Evolutionary conservation across 2,113 vertebrate species (phyloP).

Genomic region (Gorsachius goisagi): DNA sequence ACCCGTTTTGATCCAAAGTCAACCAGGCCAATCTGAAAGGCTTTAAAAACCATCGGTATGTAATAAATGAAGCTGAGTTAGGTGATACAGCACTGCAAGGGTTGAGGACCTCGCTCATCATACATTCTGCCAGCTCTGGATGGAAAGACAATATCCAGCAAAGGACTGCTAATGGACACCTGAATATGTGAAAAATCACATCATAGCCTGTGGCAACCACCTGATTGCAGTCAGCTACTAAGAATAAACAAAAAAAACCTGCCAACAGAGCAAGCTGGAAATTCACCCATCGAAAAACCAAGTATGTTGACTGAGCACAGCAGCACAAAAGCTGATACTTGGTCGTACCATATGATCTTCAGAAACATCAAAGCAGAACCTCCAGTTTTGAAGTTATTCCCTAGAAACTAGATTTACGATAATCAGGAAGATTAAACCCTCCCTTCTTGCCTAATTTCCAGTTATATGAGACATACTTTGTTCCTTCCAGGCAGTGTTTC

Average conservation of each 20-base stretch:
- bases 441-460: not conserved
- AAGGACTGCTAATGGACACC: not conserved
- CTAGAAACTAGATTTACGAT: not conserved
- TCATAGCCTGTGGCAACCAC: not conserved
- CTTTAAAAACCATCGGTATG: not conserved
- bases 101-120: not conserved
- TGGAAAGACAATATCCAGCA: not conserved
- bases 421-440: not conserved
- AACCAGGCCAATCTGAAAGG: not conserved
- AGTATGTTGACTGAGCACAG: not conserved
- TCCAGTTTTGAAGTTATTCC: not conserved
- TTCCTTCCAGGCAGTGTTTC: not conserved
- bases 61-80: not conserved
- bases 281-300: not conserved
- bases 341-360: not conserved
- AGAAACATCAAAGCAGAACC: not conserved
- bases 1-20: not conserved
- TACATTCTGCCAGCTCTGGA: not conserved
- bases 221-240: not conserved
- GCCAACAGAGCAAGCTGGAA: not conserved
- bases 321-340: not conserved
- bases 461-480: not conserved
- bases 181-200: not conserved
- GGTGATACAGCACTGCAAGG: not conserved
- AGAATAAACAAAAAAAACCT: not conserved